These are phyloP conservation scores for Eupleurogrammus muticus DNA, from an alignment of 2,797 vertebrate genomes.

Conservation along the genomic window DNA sequence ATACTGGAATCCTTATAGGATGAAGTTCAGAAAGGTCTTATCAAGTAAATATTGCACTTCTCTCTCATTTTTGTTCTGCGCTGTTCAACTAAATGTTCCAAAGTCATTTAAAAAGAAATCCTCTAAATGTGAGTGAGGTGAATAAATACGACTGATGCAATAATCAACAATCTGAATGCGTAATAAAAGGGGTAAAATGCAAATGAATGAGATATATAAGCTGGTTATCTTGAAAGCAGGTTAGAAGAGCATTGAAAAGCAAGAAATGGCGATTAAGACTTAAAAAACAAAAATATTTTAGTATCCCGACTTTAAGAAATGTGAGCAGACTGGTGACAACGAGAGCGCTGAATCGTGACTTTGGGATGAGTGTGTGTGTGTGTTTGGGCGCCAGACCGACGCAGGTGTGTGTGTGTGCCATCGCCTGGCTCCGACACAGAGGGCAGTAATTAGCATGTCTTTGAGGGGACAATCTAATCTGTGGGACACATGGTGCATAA, in stretches of 20 bases:
- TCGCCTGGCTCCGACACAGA: slow-evolving; percentile 59
- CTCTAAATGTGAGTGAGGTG: not conserved
- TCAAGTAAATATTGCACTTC: not conserved
- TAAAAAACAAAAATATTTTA: too few species aligned
- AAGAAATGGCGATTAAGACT: too few species aligned
- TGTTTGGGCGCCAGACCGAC: slow-evolving; percentile 53
- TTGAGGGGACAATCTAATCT: slow-evolving; percentile 73
- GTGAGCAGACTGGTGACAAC: slow-evolving; percentile 34
- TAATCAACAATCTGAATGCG: not conserved
- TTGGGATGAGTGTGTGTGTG: slow-evolving; percentile 55
- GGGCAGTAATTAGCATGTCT: slow-evolving; percentile 69
- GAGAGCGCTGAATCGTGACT: slow-evolving; percentile 58
- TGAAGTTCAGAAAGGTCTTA: not conserved
- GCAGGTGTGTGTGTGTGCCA: slow-evolving; percentile 33
- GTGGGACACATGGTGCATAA: slow-evolving; percentile 61
- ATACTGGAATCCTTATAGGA: not conserved
- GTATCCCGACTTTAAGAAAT: slow-evolving; percentile 8
- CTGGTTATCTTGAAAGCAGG: not conserved
- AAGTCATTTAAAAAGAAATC: not conserved
- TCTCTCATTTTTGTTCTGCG: not conserved
- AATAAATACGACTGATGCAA: not conserved
- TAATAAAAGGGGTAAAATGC: not conserved
- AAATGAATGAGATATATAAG: too few species aligned
- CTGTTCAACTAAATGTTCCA: not conserved
- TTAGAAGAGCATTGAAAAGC: not conserved